Base-by-base conservation (phyloP, 35 echinoderm and acorn worm genomes). In the Stichopus chloronotus region DNA sequence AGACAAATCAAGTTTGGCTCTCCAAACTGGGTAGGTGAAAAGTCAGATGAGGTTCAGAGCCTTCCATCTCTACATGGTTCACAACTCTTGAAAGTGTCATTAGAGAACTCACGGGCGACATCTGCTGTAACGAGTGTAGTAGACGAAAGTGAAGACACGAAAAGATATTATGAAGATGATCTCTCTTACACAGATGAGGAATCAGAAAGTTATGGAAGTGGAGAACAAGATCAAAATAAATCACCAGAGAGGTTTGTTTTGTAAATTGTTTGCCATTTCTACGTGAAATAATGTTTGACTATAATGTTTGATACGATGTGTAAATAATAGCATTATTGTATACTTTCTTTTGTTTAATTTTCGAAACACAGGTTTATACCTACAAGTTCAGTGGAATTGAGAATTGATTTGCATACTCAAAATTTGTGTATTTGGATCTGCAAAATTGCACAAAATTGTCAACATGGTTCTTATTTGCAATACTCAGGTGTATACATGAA, bases 131-230 rank as follows among this genome's bases (percentile, higher is more conserved):
- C 87, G 16, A 89, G 87, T 54, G 16, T 89, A 12, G 65, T 63
- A 7, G 87, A 89, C 21, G 87, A 89, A 72, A 71, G 52, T 71
- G 87, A 89, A 54, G 19, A 19, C 14, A 71, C 57, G 9, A 83
- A 23, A 8, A 13, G 87, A 43, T 89, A 23, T 55, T 89, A 89
- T 71, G 87, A 89, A 54, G 87, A 89, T 52, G 87, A 89, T 17
- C 87, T 89, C 9, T 89, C 87, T 8, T 89, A 89, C 87, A 63
- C 87, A 71, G 87, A 89, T 56, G 87, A 89, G 71, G 87, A 89
- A 71, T 89, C 87, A 11, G 87, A 63, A 17, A 71, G 59, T 61
- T 89, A 71, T n/a, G 24, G 57, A 43, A 89, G 87, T 71, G 87
- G 71, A 89, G 87, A 89, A 65, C 65, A 58, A 16, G 87, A 89